A percentile compares a stretch with the other conserved stretches of the same genome.
phyloP scores from a whole-genome alignment of 1,140 invertebrate species.

The Forficula auricularia region DNA sequence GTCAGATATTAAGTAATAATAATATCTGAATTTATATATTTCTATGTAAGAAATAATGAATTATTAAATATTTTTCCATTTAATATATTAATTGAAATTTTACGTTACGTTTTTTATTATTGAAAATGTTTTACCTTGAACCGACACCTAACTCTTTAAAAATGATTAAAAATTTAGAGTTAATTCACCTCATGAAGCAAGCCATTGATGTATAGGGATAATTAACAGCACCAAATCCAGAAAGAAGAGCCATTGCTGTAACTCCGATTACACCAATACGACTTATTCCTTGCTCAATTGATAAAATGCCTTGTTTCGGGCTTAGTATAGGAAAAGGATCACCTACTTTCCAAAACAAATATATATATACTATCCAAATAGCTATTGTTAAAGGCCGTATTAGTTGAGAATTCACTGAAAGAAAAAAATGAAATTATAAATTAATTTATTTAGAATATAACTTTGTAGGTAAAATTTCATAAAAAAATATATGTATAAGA shows the following conservation, averaged over 20 bases:
- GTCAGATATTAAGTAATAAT: too few relatives aligned
- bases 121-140: too few relatives aligned
- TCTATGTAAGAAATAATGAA: too few relatives aligned
- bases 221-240: constrained; percentile 99
- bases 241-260: constrained; percentile 95
- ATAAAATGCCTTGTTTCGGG: constrained; percentile 82
- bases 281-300: constrained; percentile 90
- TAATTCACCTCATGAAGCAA: constrained; percentile 76
- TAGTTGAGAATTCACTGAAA: constrained; percentile 61
- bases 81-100: too few relatives aligned
- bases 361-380: constrained; percentile 82
- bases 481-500: too few relatives aligned
- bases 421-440: constrained; percentile 5
- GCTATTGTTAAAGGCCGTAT: constrained; percentile 63
- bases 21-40: constrained; percentile 9
- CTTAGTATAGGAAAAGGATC: constrained; percentile 97
- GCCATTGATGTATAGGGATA: constrained; percentile 99
- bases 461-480: too few relatives aligned
- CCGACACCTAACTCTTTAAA: too few relatives aligned
- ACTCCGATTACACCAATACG: constrained; percentile 95
- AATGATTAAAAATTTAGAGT: too few relatives aligned
- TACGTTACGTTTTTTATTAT: too few relatives aligned
- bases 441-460: background rate
- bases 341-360: constrained; percentile 97
- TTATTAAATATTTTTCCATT: too few relatives aligned